Conservation (phyloP, 2,888 invertebrate genomes). For the Drosophila niveifrons region DNA sequence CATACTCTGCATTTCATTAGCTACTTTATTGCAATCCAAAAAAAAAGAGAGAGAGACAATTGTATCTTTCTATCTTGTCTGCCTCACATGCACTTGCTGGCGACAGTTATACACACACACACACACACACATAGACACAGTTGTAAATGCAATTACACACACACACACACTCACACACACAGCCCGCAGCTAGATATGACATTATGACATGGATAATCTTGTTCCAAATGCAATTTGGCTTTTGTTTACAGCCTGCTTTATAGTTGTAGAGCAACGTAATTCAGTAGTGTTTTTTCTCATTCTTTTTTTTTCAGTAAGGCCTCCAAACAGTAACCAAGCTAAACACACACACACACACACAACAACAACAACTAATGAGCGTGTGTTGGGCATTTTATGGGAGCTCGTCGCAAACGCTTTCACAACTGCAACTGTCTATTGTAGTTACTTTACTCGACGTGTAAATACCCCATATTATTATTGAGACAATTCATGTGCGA, state of each 20-base stretch:
- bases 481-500: too few relatives aligned
- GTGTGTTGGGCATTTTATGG: slow-evolving; percentile 56
- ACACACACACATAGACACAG: background rate
- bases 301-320: slow-evolving; percentile 9
- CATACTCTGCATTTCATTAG: slow-evolving; percentile 52
- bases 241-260: slow-evolving; percentile 37
- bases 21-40: slow-evolving; percentile 38
- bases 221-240: slow-evolving; percentile 52
- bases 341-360: slow-evolving; percentile 16
- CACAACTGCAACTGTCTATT: slow-evolving; percentile 10
- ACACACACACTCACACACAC: background rate
- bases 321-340: slow-evolving; percentile 8
- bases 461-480: slow-evolving; percentile 18
- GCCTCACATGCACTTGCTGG: slow-evolving; percentile 12
- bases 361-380: slow-evolving; percentile 46
- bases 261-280: slow-evolving; percentile 36
- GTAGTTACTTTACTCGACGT: fast-evolving
- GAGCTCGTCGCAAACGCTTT: slow-evolving; percentile 40
- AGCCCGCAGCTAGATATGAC: slow-evolving; percentile 34
- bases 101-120: slow-evolving; percentile 24
- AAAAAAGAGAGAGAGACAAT: slow-evolving; percentile 17
- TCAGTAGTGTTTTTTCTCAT: slow-evolving; percentile 7
- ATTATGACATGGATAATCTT: slow-evolving; percentile 57
- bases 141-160: background rate
- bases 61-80: slow-evolving; percentile 7